These are phyloP conservation scores for Cosmia trapezina DNA, from an alignment of 2,888 invertebrate genomes.

Conservation along the genomic window DNA sequence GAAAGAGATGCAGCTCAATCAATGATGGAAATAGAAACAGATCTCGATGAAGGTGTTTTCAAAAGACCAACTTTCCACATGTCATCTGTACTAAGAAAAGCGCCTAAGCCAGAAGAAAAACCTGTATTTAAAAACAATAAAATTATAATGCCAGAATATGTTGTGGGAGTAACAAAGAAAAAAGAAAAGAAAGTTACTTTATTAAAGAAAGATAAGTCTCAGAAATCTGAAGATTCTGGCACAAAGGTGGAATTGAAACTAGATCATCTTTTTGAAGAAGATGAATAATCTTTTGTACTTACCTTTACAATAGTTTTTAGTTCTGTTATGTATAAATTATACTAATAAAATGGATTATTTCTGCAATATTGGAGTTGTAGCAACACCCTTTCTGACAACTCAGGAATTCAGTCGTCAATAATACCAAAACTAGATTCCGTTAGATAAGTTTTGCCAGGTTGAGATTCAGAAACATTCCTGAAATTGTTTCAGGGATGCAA, in stretches of 20 bases:
- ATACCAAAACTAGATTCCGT: too few species aligned
- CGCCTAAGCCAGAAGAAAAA: slow-evolving; percentile 69
- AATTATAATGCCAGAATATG: slow-evolving; percentile 95
- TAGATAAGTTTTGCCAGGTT: too few species aligned
- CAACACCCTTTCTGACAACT: too few species aligned
- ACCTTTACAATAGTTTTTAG: slow-evolving; percentile 21
- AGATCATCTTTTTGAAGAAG: slow-evolving; percentile 86
- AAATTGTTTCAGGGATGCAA: neutral
- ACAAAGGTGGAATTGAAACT: slow-evolving; percentile 82
- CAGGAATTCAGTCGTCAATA: too few species aligned
- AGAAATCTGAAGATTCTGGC: slow-evolving; percentile 46
- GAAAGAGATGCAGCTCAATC: slow-evolving; percentile 80
- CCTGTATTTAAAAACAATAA: slow-evolving; percentile 92
- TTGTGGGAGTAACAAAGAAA: slow-evolving; percentile 92
- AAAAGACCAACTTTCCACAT: slow-evolving; percentile 84
- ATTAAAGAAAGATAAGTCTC: slow-evolving; percentile 57
- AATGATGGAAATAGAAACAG: slow-evolving; percentile 70
- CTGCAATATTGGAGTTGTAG: neutral
- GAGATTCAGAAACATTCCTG: too few species aligned
- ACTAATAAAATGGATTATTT: slow-evolving; percentile 5
- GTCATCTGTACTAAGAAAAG: slow-evolving; percentile 79
- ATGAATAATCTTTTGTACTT: slow-evolving; percentile 67
- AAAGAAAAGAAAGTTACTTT: slow-evolving; percentile 83
- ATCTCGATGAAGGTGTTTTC: slow-evolving; percentile 76
- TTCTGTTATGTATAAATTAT: slow-evolving; percentile 36